Percentiles rank a stretch among this genome's conserved stretches.
phyloP scores from a whole-genome alignment of 2,888 invertebrate genomes.

The Lissonota sp. region DNA sequence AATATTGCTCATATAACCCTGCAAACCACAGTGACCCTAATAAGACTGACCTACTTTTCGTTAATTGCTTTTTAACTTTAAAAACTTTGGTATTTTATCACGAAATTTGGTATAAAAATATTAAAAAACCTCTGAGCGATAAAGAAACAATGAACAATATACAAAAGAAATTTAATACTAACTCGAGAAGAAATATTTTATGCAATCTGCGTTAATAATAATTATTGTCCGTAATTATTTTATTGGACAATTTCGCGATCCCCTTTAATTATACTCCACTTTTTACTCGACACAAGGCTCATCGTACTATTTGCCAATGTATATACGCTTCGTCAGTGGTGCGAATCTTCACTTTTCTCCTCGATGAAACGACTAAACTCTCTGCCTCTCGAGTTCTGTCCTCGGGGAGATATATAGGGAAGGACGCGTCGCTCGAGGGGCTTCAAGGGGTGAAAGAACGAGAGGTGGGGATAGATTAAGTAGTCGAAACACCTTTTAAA shows the following conservation, averaged over 20 bases:
- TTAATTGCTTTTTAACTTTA: neutral
- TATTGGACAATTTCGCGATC: neutral
- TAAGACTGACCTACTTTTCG: slow-evolving; percentile 13
- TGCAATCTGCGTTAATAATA: no score
- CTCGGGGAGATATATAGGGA: slow-evolving; percentile 65
- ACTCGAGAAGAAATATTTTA: no score
- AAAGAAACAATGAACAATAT: no score
- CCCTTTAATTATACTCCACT: neutral
- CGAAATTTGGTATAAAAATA: no score
- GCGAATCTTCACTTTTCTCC: slow-evolving; percentile 42
- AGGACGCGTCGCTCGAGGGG: slow-evolving; percentile 61
- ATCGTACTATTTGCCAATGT: neutral
- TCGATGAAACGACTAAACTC: slow-evolving; percentile 51
- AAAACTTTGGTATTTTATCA: no score
- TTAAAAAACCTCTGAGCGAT: no score
- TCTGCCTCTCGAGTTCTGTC: slow-evolving; percentile 60
- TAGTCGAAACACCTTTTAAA: slow-evolving; percentile 76
- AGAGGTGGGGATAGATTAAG: slow-evolving; percentile 69
- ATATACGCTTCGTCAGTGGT: slow-evolving; percentile 11
- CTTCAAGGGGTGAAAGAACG: slow-evolving; percentile 35
- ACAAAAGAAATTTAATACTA: no score
- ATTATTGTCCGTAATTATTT: no score
- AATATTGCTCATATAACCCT: neutral
- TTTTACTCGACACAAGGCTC: neutral
- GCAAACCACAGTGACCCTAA: neutral